phyloP scores from a whole-genome alignment of 2,888 invertebrate species.

The Plusia festucae region DNA sequence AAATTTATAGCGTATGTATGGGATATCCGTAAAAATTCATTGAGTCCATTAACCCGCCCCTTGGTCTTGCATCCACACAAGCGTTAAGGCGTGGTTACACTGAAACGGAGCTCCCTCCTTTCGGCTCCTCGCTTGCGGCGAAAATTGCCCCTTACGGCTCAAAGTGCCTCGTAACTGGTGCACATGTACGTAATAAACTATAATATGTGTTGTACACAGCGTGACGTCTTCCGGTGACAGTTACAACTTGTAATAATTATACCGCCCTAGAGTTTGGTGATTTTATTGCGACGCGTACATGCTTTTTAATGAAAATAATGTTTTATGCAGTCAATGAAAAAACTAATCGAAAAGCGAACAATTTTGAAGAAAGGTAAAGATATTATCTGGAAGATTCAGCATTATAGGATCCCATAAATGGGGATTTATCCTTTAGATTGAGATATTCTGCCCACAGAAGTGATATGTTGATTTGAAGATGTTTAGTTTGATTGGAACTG shows the following conservation, averaged over 20 bases:
- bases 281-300: slow-evolving; percentile 39
- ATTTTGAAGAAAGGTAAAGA: slow-evolving; percentile 1
- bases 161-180: slow-evolving; percentile 78
- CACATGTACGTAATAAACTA: slow-evolving; percentile 80
- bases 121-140: slow-evolving; percentile 76
- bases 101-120: slow-evolving; percentile 77
- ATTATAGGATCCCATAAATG: not conserved
- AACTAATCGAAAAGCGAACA: slow-evolving; percentile 11
- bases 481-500: slow-evolving; percentile 30
- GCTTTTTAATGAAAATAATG: slow-evolving; percentile 32
- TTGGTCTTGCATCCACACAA: slow-evolving; percentile 67
- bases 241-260: slow-evolving; percentile 58
- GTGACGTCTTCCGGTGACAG: slow-evolving; percentile 81
- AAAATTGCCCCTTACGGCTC: slow-evolving; percentile 81
- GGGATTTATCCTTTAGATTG: not conserved
- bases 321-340: slow-evolving; percentile 17
- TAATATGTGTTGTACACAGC: slow-evolving; percentile 75
- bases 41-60: slow-evolving; percentile 63
- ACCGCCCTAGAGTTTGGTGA: slow-evolving; percentile 36
- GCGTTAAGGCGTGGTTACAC: slow-evolving; percentile 81
- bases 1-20: slow-evolving; percentile 43
- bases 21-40: slow-evolving; percentile 53
- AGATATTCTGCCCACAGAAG: slow-evolving; percentile 8
- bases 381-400: not conserved
- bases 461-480: slow-evolving; percentile 13